These are phyloP conservation scores for Pyrrhosoma nymphula DNA, from an alignment of 2,888 invertebrate genomes.

Conservation along the genomic window DNA sequence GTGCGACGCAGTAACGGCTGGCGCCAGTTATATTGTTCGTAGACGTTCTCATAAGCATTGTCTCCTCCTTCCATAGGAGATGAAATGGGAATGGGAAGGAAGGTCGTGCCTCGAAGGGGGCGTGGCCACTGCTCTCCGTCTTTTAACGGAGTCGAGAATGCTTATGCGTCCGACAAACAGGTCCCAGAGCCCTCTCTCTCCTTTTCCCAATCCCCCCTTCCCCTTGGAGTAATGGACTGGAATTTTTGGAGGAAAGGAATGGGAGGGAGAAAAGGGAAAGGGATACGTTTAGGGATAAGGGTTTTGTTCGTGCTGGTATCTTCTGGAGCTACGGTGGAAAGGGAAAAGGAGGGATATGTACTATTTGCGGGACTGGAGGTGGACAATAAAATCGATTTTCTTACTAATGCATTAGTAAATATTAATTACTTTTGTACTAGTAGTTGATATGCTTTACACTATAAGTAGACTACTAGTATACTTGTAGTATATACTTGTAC, in stretches of 20 bases:
- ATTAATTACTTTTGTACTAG: no score
- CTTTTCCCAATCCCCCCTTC: background rate
- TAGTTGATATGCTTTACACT: no score
- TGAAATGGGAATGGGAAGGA: background rate
- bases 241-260: slow-evolving; percentile 1
- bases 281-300: background rate
- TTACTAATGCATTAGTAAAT: no score
- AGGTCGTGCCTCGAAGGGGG: background rate
- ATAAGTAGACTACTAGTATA: no score
- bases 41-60: background rate
- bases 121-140: background rate
- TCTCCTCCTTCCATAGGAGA: background rate
- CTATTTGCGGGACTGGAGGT: no score
- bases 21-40: background rate
- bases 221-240: slow-evolving; percentile 15
- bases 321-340: background rate
- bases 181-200: background rate
- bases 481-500: no score
- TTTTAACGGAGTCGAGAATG: background rate
- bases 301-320: background rate
- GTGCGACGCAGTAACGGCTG: background rate
- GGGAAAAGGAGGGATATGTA: background rate
- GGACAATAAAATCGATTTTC: background rate
- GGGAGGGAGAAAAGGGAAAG: background rate
- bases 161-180: slow-evolving; percentile 7